Conservation (phyloP, 2,797 vertebrate genomes). For the Crenuchus spilurus region DNA sequence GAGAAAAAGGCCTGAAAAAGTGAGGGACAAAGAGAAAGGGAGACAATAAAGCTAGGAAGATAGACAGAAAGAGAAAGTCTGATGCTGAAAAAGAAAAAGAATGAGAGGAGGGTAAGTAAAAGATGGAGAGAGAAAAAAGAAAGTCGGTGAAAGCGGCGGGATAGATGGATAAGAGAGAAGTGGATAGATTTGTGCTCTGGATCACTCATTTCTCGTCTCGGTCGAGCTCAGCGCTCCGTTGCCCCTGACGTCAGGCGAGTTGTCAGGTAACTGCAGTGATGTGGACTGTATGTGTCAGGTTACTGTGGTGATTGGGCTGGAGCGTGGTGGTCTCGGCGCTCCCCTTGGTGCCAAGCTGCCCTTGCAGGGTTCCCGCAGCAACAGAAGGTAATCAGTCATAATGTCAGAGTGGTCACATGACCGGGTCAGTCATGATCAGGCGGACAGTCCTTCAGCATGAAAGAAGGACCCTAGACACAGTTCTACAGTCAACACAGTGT, state of each 20-base stretch:
- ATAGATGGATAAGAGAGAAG: not conserved
- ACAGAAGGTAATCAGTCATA: constrained; percentile 81
- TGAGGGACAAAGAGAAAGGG: not conserved
- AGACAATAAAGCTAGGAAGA: not conserved
- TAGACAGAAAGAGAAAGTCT: not conserved
- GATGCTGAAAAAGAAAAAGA: not conserved
- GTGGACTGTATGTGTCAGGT: constrained; percentile 30
- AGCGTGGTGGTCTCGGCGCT: constrained; percentile 2
- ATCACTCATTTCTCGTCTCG: constrained; percentile 28
- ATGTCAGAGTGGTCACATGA: constrained; percentile 75
- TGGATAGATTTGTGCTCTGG: constrained; percentile 2
- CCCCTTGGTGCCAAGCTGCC: constrained; percentile 64
- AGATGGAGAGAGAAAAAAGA: not conserved
- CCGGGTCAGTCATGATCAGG: constrained; percentile 79
- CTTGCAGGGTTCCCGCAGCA: constrained; percentile 62
- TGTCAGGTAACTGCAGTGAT: constrained; percentile 44
- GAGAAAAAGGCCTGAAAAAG: not conserved
- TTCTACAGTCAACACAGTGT: too few species aligned
- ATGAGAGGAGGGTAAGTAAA: not conserved
- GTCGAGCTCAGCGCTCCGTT: constrained; percentile 11
- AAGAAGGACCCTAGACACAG: constrained; percentile 36
- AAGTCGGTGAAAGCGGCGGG: not conserved
- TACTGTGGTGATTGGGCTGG: constrained; percentile 34
- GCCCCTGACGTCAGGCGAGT: constrained; percentile 32
- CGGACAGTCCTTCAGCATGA: constrained; percentile 37